A percentile compares a stretch with the other conserved stretches of the same genome.
Evolutionary conservation across 2,888 invertebrate species (phyloP).

Genomic region (Epirrhoe alternata): DNA sequence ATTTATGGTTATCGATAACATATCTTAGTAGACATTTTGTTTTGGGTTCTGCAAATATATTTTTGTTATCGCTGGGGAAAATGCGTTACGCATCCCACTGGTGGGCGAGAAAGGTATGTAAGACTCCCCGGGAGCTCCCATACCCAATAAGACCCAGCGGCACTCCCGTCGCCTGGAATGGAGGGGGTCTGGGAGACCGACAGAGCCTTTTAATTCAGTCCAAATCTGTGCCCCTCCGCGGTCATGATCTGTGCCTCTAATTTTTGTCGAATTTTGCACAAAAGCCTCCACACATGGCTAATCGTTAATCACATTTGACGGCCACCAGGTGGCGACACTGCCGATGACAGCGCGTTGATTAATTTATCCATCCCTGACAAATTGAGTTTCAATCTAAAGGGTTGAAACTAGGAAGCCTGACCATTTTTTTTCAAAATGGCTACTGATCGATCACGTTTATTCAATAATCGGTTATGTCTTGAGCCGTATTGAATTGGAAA

Average conservation of each 20-base stretch:
- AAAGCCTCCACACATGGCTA: background rate
- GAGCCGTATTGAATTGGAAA: no score
- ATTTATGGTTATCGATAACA: conserved; percentile 6
- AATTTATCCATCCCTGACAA: background rate
- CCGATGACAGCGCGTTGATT: conserved; percentile 1
- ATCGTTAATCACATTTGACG: conserved; percentile 10
- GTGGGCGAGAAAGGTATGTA: no score
- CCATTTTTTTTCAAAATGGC: background rate
- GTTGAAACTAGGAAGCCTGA: background rate
- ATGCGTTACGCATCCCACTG: no score
- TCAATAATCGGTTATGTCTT: background rate
- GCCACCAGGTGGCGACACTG: conserved; percentile 8
- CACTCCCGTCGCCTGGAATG: no score
- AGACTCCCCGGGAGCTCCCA: no score
- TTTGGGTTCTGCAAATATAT: background rate
- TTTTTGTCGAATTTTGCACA: background rate
- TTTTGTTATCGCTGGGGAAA: no score
- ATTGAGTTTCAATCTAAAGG: background rate
- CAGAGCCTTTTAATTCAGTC: no score
- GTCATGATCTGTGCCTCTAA: no score
- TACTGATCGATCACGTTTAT: background rate
- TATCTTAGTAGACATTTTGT: background rate
- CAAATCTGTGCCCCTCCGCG: no score
- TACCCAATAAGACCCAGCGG: no score
- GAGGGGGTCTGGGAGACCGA: no score